phyloP scores from a whole-genome alignment of 2,888 invertebrate genomes.

The Operophtera brumata region DNA sequence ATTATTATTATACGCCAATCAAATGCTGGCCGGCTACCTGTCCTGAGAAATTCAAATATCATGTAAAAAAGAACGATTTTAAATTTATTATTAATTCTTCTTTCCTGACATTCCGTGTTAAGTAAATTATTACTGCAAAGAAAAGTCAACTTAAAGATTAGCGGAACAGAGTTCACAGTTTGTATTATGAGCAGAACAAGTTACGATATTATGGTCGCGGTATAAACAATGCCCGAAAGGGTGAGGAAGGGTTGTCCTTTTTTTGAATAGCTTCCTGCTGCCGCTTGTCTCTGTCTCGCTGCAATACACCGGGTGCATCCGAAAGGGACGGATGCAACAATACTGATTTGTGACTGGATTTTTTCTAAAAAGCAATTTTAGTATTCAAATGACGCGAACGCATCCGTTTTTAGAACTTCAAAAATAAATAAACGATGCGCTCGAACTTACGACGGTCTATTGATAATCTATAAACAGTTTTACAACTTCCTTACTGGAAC shows the following conservation, averaged over 20 bases:
- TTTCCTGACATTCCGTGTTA: conserved; percentile 26
- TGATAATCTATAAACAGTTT: conserved; percentile 68
- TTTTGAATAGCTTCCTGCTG: conserved; percentile 77
- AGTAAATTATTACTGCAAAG: not conserved
- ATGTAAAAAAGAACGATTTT: conserved; percentile 50
- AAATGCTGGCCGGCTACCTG: conserved; percentile 67
- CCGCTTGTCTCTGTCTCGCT: conserved; percentile 54
- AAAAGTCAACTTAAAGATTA: not conserved
- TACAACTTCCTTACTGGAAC: conserved; percentile 69
- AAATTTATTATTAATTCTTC: conserved; percentile 60
- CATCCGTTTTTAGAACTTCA: conserved; percentile 76
- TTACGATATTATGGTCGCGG: conserved; percentile 53
- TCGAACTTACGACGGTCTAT: conserved; percentile 50
- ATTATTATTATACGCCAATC: conserved; percentile 42
- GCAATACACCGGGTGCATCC: conserved; percentile 23
- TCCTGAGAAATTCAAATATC: conserved; percentile 53
- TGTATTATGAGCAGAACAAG: conserved; percentile 24
- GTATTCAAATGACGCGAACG: conserved; percentile 75
- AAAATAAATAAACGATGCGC: conserved; percentile 65
- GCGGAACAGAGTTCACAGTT: conserved; percentile 43
- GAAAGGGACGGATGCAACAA: conserved; percentile 49
- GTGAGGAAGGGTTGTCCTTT: conserved; percentile 78
- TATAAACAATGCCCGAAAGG: conserved; percentile 72
- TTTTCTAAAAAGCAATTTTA: conserved; percentile 63
- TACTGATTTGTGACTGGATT: conserved; percentile 48